Evolutionary conservation across 2,888 invertebrate genomes (phyloP).

Genomic region (Mythimna lalbum): DNA sequence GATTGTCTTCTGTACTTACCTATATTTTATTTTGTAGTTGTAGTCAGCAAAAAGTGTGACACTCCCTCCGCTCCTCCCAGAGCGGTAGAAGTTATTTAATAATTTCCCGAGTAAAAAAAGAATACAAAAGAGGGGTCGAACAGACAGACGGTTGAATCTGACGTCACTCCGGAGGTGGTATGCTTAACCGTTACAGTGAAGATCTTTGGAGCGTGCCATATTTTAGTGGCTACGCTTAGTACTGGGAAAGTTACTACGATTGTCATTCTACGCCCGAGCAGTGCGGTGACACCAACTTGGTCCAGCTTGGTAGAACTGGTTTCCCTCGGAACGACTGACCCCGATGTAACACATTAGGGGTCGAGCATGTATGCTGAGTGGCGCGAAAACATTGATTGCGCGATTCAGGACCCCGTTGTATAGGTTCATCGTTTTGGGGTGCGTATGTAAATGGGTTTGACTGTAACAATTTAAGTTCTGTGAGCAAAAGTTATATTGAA

Average conservation of each 20-base stretch:
- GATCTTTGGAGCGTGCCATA: no score
- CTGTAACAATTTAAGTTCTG: neutral
- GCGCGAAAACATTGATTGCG: neutral
- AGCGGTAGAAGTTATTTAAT: no score
- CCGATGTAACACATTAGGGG: neutral
- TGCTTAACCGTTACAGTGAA: neutral
- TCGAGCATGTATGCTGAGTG: neutral
- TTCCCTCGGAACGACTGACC: slow-evolving; percentile 6
- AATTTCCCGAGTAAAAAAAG: no score
- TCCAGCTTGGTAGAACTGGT: slow-evolving; percentile 10
- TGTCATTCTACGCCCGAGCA: no score
- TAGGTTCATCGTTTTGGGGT: neutral
- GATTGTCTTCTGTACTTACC: no score
- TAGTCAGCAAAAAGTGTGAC: no score
- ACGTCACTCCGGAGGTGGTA: neutral
- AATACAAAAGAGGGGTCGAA: no score
- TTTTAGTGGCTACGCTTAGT: no score
- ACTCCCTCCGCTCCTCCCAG: no score
- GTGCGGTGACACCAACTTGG: slow-evolving; percentile 1
- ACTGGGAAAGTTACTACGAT: no score
- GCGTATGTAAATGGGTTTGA: neutral
- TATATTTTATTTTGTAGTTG: no score
- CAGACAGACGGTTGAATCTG: neutral
- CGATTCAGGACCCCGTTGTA: slow-evolving; percentile 12
- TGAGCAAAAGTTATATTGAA: neutral